A percentile compares a stretch with the other conserved stretches of the same genome.
These are phyloP conservation scores for Donacobius atricapilla DNA, from an alignment of 2,113 vertebrate species.

Conservation along the genomic window DNA sequence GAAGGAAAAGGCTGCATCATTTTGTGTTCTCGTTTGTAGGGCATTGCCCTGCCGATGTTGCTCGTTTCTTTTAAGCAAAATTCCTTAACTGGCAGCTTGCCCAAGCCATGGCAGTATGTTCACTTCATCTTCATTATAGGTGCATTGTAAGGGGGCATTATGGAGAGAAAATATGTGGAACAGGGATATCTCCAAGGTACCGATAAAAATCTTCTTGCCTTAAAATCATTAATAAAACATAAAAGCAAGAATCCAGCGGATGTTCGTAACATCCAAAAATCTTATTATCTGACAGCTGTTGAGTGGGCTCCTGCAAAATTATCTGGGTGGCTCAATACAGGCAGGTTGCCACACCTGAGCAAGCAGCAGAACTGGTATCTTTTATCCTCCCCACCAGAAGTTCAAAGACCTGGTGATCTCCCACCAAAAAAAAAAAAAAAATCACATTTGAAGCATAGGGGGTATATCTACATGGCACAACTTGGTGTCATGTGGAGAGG, in stretches of 20 bases:
- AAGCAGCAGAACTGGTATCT: not conserved
- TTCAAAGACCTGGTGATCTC: not conserved
- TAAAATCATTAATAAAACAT: not conserved
- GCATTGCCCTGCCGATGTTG: not conserved
- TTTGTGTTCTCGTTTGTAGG: not conserved
- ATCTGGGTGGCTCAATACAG: not conserved
- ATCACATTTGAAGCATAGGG: not conserved
- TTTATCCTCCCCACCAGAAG: not conserved
- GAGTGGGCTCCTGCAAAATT: not conserved
- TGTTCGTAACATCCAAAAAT: not conserved
- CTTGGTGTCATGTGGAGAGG: not conserved
- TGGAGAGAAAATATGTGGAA: not conserved
- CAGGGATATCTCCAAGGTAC: not conserved
- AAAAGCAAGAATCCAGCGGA: not conserved
- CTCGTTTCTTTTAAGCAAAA: conserved; percentile 33
- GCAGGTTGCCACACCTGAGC: not conserved
- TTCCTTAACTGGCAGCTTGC: not conserved
- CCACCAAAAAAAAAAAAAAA: not conserved
- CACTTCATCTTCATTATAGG: not conserved
- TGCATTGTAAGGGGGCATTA: not conserved
- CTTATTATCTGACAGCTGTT: not conserved
- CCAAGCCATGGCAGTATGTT: not conserved
- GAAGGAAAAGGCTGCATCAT: not conserved
- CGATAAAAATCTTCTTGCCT: not conserved
- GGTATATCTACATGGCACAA: not conserved